Evolutionary conservation across 2,888 invertebrate genomes (phyloP).

Genomic region (Macaria liturata): DNA sequence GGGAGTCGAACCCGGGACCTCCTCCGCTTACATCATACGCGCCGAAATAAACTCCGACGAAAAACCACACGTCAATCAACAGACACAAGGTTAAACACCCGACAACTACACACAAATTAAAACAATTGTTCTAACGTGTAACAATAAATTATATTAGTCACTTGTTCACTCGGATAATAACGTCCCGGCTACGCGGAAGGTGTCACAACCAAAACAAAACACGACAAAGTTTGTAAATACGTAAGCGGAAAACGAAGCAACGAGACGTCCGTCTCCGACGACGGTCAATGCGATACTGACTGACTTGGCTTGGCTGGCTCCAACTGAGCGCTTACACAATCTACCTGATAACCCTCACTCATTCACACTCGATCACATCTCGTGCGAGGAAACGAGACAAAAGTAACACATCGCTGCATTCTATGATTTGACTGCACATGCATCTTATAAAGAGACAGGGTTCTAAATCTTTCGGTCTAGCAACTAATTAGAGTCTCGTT

Average conservation of each 20-base stretch:
- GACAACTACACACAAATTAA: constrained; percentile 49
- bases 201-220: constrained; percentile 64
- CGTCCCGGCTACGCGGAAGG: constrained; percentile 36
- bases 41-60: constrained; percentile 70
- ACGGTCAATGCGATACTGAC: constrained; percentile 53
- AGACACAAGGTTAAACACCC: constrained; percentile 75
- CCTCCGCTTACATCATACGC: constrained; percentile 73
- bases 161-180: constrained; percentile 27
- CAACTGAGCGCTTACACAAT: constrained; percentile 27
- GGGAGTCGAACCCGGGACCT: constrained; percentile 69
- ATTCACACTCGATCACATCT: constrained; percentile 42
- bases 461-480: constrained; percentile 47
- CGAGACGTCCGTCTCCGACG: constrained; percentile 45
- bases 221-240: constrained; percentile 78
- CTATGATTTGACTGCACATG: constrained; percentile 50
- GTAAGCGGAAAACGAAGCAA: constrained; percentile 48
- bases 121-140: constrained; percentile 39
- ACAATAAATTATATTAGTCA: constrained; percentile 28
- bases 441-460: constrained; percentile 50
- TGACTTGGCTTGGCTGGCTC: too few relatives aligned
- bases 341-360: constrained; percentile 60
- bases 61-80: constrained; percentile 72
- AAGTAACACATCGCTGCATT: constrained; percentile 50
- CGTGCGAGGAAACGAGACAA: constrained; percentile 49
- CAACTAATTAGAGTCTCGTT: constrained; percentile 33